A percentile compares a stretch with the other conserved stretches of the same genome.
Conservation (phyloP, 2,113 vertebrate genomes). For the Aldabrachelys gigantea region DNA sequence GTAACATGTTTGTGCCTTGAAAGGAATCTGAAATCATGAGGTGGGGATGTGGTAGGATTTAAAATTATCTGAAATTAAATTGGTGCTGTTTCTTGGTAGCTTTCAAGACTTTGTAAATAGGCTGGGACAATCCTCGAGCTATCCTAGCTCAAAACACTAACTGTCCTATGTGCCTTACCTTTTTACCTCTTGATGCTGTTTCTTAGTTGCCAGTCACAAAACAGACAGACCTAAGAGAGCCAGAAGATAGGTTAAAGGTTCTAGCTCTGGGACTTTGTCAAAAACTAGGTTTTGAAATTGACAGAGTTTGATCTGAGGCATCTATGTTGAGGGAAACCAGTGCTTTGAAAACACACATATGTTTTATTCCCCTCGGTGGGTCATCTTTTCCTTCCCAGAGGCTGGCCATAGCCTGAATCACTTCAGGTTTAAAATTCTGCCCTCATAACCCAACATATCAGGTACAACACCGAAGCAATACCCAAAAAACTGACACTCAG, state of each 20-base stretch:
- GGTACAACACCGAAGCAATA: background rate
- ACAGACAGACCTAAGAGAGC: background rate
- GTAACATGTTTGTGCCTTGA: background rate
- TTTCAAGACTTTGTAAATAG: background rate
- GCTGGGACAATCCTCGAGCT: background rate
- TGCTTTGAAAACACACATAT: background rate
- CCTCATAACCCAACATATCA: background rate
- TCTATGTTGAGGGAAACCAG: background rate
- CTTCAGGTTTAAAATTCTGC: background rate
- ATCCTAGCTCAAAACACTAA: background rate
- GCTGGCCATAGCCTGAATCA: background rate
- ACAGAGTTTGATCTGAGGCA: background rate
- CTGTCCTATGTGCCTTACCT: background rate
- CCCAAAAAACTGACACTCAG: background rate
- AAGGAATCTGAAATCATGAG: background rate
- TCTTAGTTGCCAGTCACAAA: background rate
- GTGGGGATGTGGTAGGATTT: background rate
- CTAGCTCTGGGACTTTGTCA: background rate
- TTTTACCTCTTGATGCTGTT: background rate
- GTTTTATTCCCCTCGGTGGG: background rate
- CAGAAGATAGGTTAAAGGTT: constrained; percentile 11
- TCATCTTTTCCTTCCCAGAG: background rate
- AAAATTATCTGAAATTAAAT: background rate
- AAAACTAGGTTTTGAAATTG: background rate
- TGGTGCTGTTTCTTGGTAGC: background rate